These are phyloP conservation scores for Nomada ferruginata DNA, from an alignment of 2,888 invertebrate genomes.

Conservation along the genomic window DNA sequence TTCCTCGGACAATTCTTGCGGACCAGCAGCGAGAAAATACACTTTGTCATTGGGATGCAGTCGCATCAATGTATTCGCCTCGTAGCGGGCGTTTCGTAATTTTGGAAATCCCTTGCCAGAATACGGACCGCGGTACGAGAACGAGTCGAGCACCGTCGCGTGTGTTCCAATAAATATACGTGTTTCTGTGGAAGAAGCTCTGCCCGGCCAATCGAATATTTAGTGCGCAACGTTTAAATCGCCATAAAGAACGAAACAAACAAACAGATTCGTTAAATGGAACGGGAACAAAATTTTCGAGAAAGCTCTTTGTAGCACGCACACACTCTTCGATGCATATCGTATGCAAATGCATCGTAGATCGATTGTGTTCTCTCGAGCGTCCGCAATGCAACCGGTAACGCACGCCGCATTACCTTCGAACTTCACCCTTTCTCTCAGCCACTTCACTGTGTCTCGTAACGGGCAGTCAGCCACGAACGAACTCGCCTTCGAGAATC, in stretches of 20 bases:
- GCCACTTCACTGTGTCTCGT: constrained; percentile 36
- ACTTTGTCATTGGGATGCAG: constrained; percentile 24
- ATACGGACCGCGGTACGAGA: neutral
- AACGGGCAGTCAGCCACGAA: too few relatives aligned
- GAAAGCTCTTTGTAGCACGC: neutral
- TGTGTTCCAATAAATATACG: neutral
- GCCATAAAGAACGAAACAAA: neutral
- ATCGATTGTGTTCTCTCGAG: constrained; percentile 33
- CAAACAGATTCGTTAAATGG: too few relatives aligned
- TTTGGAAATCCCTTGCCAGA: constrained; percentile 49
- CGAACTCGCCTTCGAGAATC: constrained; percentile 5
- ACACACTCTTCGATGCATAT: constrained; percentile 18
- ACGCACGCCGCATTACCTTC: constrained; percentile 41
- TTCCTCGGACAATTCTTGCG: constrained; percentile 34
- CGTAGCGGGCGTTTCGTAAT: constrained; percentile 32
- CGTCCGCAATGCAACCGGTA: constrained; percentile 46
- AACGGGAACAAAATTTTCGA: too few relatives aligned
- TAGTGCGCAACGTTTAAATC: too few relatives aligned
- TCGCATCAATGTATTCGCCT: constrained; percentile 26
- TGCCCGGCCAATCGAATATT: too few relatives aligned
- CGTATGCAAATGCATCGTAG: constrained; percentile 50
- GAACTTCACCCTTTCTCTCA: constrained; percentile 18
- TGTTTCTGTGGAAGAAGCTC: neutral
- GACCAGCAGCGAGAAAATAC: constrained; percentile 32
- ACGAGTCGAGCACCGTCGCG: neutral